phyloP scores from a whole-genome alignment of 2,888 invertebrate genomes.

The Oxystoma pomonae region DNA sequence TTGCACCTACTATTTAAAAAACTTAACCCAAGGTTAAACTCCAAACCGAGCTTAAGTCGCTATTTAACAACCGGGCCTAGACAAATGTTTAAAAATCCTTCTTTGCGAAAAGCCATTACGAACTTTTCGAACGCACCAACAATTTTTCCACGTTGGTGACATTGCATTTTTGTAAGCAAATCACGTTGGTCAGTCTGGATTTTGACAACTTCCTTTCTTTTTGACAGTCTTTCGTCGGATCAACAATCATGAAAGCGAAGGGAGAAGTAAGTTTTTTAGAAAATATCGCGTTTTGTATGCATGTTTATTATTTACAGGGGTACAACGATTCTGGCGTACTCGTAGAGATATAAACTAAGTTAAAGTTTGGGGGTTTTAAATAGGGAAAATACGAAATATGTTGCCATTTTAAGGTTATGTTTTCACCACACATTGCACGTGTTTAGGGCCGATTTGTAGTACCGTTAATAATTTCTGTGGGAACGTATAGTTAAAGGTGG shows the following conservation, averaged over 20 bases:
- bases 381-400: neutral
- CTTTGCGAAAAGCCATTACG: no score
- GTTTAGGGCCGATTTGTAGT: neutral
- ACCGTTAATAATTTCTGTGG: no score
- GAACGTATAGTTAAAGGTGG: no score
- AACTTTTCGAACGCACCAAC: no score
- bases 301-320: neutral
- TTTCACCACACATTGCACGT: neutral
- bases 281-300: conserved; percentile 7
- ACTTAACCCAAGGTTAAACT: no score
- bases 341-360: no score
- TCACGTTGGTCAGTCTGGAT: neutral
- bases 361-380: neutral
- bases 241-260: conserved; percentile 73
- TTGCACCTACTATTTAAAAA: no score
- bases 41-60: no score
- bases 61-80: no score
- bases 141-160: no score
- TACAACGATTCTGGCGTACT: neutral
- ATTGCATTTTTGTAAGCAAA: no score
- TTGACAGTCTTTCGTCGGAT: conserved; percentile 24
- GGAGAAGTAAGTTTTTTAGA: conserved; percentile 64
- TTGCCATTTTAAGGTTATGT: neutral
- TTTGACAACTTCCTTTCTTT: conserved; percentile 27
- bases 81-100: no score